Evolutionary conservation across 2,113 vertebrate genomes (phyloP).

Genomic region (Oryzias celebensis): DNA sequence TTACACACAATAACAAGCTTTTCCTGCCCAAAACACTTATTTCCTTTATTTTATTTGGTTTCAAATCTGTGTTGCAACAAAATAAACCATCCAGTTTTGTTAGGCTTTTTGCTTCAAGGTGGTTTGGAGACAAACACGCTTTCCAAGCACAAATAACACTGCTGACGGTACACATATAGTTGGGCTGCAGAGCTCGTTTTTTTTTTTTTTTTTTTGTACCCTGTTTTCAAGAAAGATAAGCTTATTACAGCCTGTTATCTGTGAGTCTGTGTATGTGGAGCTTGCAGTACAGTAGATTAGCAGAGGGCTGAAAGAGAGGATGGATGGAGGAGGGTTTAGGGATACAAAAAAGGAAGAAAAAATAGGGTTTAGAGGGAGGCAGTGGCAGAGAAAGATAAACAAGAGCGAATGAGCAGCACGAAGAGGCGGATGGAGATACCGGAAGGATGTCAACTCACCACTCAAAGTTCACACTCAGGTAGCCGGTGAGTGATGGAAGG

Average conservation of each 20-base stretch:
- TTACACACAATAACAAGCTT: no score
- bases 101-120: slow-evolving; percentile 13
- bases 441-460: slow-evolving; percentile 26
- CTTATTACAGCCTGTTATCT: slow-evolving; percentile 61
- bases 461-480: slow-evolving; percentile 34
- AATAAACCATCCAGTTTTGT: neutral
- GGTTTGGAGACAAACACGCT: slow-evolving; percentile 15
- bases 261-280: slow-evolving; percentile 33
- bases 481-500: slow-evolving; percentile 19
- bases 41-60: no score
- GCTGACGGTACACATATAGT: slow-evolving; percentile 18
- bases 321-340: slow-evolving; percentile 16
- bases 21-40: no score
- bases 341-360: slow-evolving; percentile 8
- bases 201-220: neutral
- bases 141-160: slow-evolving; percentile 27
- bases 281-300: slow-evolving; percentile 51
- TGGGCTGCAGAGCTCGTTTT: slow-evolving; percentile 8
- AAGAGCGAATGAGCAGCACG: slow-evolving; percentile 17
- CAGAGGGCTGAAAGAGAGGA: slow-evolving; percentile 26
- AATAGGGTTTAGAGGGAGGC: slow-evolving; percentile 7
- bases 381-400: slow-evolving; percentile 31
- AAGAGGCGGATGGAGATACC: slow-evolving; percentile 19
- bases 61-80: neutral
- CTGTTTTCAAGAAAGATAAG: slow-evolving; percentile 36